These are phyloP conservation scores for Eupsilia transversa DNA, from an alignment of 2,888 invertebrate species.

Conservation along the genomic window DNA sequence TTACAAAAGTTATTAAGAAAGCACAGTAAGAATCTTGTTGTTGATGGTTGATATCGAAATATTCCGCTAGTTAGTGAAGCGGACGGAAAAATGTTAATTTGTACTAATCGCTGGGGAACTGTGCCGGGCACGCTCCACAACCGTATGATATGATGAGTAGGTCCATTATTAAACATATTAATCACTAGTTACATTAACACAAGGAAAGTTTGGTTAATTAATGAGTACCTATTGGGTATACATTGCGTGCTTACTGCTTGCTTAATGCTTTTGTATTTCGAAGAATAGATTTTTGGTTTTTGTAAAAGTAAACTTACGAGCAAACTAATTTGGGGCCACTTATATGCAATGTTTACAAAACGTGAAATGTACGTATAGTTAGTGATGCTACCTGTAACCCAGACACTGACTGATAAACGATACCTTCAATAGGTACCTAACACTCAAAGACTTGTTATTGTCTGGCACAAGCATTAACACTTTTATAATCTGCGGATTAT, in stretches of 20 bases:
- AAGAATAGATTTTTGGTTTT: neutral
- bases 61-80: slow-evolving; percentile 69
- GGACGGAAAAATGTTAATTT: slow-evolving; percentile 82
- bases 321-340: neutral
- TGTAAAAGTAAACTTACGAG: too few species aligned
- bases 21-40: slow-evolving; percentile 35
- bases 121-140: slow-evolving; percentile 46
- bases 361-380: neutral
- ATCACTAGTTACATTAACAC: slow-evolving; percentile 53
- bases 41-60: slow-evolving; percentile 57
- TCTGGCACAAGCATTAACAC: slow-evolving; percentile 20
- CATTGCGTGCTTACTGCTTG: neutral
- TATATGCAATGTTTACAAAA: neutral
- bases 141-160: slow-evolving; percentile 28
- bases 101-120: slow-evolving; percentile 65
- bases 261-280: neutral
- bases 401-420: slow-evolving; percentile 18
- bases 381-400: neutral
- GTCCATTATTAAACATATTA: slow-evolving; percentile 48
- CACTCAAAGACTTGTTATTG: slow-evolving; percentile 18
- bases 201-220: slow-evolving; percentile 58
- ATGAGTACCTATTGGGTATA: slow-evolving; percentile 14
- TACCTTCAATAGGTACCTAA: neutral
- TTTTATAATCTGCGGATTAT: slow-evolving; percentile 19
- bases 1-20: slow-evolving; percentile 63